phyloP scores from a whole-genome alignment of 2,888 invertebrate genomes.

The Falcaria lacertinaria region DNA sequence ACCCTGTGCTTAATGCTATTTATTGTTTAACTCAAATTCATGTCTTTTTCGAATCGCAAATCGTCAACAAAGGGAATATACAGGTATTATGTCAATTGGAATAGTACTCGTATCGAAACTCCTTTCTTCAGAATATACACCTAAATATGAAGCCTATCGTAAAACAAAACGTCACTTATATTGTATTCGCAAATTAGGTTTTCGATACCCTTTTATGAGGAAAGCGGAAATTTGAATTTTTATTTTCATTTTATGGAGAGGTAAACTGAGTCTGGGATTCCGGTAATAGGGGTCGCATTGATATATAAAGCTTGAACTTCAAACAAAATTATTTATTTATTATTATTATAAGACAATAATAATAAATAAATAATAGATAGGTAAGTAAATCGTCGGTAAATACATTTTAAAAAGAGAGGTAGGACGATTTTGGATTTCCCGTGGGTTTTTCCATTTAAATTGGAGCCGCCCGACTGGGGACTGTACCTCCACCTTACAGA shows the following conservation, averaged over 20 bases:
- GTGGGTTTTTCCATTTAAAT: too few species aligned
- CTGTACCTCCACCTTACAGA: too few species aligned
- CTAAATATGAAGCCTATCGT: neutral
- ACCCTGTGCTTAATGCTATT: slow-evolving; percentile 28
- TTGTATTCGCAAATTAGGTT: neutral
- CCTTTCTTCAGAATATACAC: neutral
- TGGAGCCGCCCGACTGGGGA: too few species aligned
- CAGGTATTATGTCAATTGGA: slow-evolving; percentile 8
- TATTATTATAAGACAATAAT: too few species aligned
- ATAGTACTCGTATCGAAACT: neutral
- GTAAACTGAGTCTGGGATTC: neutral
- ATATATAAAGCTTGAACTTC: neutral
- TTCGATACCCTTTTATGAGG: neutral
- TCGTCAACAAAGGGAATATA: slow-evolving; percentile 36
- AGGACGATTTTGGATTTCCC: too few species aligned
- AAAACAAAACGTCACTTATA: neutral
- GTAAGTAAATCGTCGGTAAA: too few species aligned
- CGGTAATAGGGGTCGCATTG: neutral
- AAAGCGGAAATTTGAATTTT: neutral
- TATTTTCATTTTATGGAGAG: neutral
- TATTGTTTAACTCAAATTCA: slow-evolving; percentile 47
- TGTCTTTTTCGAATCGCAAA: slow-evolving; percentile 51
- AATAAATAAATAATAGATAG: too few species aligned
- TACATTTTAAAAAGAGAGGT: too few species aligned
- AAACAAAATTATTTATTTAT: too few species aligned